Conservation (phyloP, 2,888 invertebrate species). For the Seladonia tumulorum region DNA sequence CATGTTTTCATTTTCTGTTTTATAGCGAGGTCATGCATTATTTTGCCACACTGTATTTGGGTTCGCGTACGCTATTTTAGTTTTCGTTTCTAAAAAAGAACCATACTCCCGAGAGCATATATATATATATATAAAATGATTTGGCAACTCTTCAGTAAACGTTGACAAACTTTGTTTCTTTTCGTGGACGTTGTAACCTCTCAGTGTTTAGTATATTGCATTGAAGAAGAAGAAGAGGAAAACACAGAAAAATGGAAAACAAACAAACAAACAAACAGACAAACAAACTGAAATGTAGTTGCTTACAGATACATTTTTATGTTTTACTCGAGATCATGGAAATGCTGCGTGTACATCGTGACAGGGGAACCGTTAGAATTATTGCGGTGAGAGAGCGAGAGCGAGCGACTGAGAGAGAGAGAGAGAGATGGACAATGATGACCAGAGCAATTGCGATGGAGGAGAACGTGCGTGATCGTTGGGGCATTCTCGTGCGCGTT, state of each 20-base stretch:
- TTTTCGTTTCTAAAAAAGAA: slow-evolving; percentile 58
- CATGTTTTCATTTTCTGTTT: slow-evolving; percentile 13
- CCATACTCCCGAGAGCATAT: slow-evolving; percentile 57
- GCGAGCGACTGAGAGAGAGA: too few species aligned
- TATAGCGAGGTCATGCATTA: slow-evolving; percentile 59
- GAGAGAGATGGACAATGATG: slow-evolving; percentile 24
- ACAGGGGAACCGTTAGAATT: slow-evolving; percentile 30
- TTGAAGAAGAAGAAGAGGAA: slow-evolving; percentile 14
- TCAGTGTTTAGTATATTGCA: slow-evolving; percentile 54
- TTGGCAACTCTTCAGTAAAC: slow-evolving; percentile 51
- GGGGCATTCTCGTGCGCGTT: slow-evolving; percentile 59
- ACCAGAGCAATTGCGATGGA: slow-evolving; percentile 28
- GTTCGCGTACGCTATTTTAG: slow-evolving; percentile 57
- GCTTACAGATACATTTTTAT: slow-evolving; percentile 57
- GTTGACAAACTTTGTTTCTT: slow-evolving; percentile 61
- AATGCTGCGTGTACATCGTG: slow-evolving; percentile 56
- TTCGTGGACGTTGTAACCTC: slow-evolving; percentile 61
- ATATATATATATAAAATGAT: slow-evolving; percentile 36
- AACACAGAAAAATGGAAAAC: neutral
- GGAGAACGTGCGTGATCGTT: slow-evolving; percentile 51
- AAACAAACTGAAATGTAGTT: slow-evolving; percentile 43
- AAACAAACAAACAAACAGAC: neutral
- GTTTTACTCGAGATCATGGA: slow-evolving; percentile 55
- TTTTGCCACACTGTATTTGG: slow-evolving; percentile 73
- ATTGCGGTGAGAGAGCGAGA: slow-evolving; percentile 42